These are phyloP conservation scores for Coptodon bakossiorum DNA, from an alignment of 2,113 vertebrate genomes.

Conservation along the genomic window DNA sequence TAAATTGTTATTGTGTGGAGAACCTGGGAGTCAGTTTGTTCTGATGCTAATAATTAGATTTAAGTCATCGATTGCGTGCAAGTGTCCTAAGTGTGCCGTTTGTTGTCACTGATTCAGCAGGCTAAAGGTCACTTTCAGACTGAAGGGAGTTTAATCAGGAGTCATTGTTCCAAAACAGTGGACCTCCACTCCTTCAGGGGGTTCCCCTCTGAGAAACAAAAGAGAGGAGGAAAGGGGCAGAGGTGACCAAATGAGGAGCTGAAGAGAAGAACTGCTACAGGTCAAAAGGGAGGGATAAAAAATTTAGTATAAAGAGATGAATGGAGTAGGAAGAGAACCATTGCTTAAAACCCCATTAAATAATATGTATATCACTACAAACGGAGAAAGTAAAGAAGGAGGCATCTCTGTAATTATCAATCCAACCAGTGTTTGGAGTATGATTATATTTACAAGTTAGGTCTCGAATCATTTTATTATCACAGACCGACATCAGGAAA, in stretches of 20 bases:
- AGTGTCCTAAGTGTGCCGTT: neutral
- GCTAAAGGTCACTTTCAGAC: slow-evolving; percentile 24
- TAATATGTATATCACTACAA: neutral
- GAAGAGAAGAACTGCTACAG: neutral
- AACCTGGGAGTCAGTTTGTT: neutral
- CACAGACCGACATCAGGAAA: slow-evolving; percentile 23
- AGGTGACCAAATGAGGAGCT: slow-evolving; percentile 16
- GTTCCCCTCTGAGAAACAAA: slow-evolving; percentile 16
- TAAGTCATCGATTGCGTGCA: neutral
- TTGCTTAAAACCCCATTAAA: neutral
- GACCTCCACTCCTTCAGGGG: slow-evolving; percentile 25
- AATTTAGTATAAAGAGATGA: neutral
- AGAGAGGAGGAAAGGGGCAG: slow-evolving; percentile 16
- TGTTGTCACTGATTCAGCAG: slow-evolving; percentile 39
- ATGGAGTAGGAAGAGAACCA: neutral
- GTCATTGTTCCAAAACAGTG: slow-evolving; percentile 46
- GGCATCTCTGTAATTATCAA: neutral
- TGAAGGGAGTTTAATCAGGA: slow-evolving; percentile 46
- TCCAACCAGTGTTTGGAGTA: neutral
- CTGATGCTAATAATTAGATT: neutral
- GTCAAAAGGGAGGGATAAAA: neutral
- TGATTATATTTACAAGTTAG: neutral
- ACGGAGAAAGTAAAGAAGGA: neutral
- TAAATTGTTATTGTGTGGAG: neutral
- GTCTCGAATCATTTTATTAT: slow-evolving; percentile 14